phyloP scores from a whole-genome alignment of 2,797 vertebrate species.

The Etheostoma perlongum region DNA sequence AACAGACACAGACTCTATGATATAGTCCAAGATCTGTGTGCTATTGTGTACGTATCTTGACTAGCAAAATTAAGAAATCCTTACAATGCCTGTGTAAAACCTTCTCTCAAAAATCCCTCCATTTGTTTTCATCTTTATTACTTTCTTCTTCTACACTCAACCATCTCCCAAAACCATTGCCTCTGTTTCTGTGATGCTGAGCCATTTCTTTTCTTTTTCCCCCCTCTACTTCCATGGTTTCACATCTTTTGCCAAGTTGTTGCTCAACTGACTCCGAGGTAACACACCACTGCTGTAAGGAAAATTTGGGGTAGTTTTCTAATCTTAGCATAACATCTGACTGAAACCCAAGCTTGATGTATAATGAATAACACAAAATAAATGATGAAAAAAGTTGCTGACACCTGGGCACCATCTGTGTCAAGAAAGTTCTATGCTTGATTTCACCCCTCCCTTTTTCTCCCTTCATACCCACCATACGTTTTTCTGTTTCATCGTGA shows the following conservation, averaged over 20 bases:
- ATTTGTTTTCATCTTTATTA: constrained; percentile 48
- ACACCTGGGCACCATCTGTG: constrained; percentile 75
- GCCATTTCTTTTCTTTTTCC: constrained; percentile 36
- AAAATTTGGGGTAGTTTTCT: constrained; percentile 59
- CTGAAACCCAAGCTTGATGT: constrained; percentile 66
- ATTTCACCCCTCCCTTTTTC: constrained; percentile 33
- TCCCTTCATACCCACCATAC: constrained; percentile 22
- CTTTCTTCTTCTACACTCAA: constrained; percentile 38
- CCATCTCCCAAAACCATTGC: constrained; percentile 49
- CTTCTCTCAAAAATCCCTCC: constrained; percentile 17
- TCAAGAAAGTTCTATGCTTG: constrained; percentile 64
- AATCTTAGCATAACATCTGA: constrained; percentile 75
- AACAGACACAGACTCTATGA: not conserved
- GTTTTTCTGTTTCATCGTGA: constrained; percentile 40
- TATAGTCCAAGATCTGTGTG: not conserved
- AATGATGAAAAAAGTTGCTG: constrained; percentile 73
- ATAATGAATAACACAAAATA: constrained; percentile 80
- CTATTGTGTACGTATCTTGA: not conserved
- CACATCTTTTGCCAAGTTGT: constrained; percentile 76
- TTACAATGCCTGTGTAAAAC: not conserved
- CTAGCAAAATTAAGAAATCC: not conserved
- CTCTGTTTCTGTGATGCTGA: constrained; percentile 65
- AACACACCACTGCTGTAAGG: constrained; percentile 52
- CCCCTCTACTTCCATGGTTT: constrained; percentile 46
- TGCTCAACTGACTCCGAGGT: constrained; percentile 62